Percentiles rank a stretch among this genome's conserved stretches.
Evolutionary conservation across 2,797 vertebrate genomes (phyloP).

Genomic region (Sebastes cheni): DNA sequence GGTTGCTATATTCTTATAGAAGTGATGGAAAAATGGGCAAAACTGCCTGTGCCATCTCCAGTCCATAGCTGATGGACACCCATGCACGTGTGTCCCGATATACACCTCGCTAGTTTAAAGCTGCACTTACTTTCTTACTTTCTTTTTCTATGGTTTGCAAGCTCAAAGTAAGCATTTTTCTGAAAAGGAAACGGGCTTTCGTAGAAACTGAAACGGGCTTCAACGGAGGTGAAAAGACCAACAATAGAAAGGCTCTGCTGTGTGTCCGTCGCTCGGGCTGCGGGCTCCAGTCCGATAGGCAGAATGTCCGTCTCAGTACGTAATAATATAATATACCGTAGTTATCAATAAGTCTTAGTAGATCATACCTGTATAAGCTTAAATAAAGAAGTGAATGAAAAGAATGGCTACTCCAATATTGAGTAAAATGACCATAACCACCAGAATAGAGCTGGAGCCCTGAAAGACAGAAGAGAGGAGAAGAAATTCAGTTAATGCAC

Average conservation of each 20-base stretch:
- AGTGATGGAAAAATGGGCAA: conserved; percentile 46
- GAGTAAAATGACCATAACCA: conserved; percentile 99
- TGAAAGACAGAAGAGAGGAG: conserved; percentile 73
- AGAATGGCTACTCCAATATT: conserved; percentile 99
- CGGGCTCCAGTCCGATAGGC: conserved; percentile 68
- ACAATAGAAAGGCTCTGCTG: conserved; percentile 73
- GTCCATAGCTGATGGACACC: conserved; percentile 44
- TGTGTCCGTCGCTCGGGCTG: conserved; percentile 68
- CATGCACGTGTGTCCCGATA: conserved; percentile 47
- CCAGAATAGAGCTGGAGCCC: conserved; percentile 97
- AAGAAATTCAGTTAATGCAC: conserved; percentile 12
- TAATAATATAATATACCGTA: conserved; percentile 73
- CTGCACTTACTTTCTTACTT: conserved; percentile 30
- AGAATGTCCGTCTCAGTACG: conserved; percentile 65
- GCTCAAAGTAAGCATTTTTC: conserved; percentile 51
- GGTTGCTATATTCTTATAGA: conserved; percentile 49
- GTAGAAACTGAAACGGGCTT: conserved; percentile 58
- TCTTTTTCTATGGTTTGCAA: conserved; percentile 41
- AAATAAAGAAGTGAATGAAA: conserved; percentile 99
- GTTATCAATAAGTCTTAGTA: conserved; percentile 75
- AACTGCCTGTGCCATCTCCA: conserved; percentile 53
- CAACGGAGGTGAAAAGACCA: conserved; percentile 61
- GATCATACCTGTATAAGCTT: conserved; percentile 80
- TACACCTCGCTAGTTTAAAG: conserved; percentile 36
- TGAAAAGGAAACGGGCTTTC: conserved; percentile 46